phyloP scores from a whole-genome alignment of 1,140 invertebrate species.

The Meteorus sp. region DNA sequence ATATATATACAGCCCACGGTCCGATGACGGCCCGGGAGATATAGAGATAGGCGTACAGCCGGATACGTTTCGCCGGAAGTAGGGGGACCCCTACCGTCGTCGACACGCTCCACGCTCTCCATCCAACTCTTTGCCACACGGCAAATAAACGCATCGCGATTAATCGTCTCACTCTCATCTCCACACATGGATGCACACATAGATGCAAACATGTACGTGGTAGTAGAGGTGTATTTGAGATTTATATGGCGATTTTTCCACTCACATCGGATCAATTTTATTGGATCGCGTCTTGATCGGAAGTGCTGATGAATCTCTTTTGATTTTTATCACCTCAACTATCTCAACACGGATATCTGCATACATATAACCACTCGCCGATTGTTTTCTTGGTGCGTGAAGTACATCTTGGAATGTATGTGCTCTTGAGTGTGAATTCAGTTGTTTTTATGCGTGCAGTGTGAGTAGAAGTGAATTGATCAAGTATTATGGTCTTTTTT shows the following conservation, averaged over 20 bases:
- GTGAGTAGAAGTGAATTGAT: no score
- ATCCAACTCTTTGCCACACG: slow-evolving; percentile 25
- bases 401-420: no score
- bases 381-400: not conserved
- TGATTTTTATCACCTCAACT: slow-evolving; percentile 14
- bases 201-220: no score
- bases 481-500: no score
- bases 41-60: slow-evolving; percentile 57
- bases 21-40: slow-evolving; percentile 46
- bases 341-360: not conserved
- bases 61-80: slow-evolving; percentile 59
- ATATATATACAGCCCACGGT: slow-evolving; percentile 42
- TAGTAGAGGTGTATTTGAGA: not conserved
- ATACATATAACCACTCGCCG: not conserved
- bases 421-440: no score
- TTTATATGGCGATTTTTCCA: no score
- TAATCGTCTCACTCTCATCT: not conserved
- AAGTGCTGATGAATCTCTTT: slow-evolving; percentile 9
- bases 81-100: slow-evolving; percentile 54
- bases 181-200: not conserved
- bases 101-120: slow-evolving; percentile 54
- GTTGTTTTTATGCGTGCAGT: no score
- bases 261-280: slow-evolving; percentile 3
- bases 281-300: slow-evolving; percentile 12
- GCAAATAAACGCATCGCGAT: slow-evolving; percentile 17